phyloP scores from a whole-genome alignment of 2,113 vertebrate genomes.

The Ceuthmochares aereus region DNA sequence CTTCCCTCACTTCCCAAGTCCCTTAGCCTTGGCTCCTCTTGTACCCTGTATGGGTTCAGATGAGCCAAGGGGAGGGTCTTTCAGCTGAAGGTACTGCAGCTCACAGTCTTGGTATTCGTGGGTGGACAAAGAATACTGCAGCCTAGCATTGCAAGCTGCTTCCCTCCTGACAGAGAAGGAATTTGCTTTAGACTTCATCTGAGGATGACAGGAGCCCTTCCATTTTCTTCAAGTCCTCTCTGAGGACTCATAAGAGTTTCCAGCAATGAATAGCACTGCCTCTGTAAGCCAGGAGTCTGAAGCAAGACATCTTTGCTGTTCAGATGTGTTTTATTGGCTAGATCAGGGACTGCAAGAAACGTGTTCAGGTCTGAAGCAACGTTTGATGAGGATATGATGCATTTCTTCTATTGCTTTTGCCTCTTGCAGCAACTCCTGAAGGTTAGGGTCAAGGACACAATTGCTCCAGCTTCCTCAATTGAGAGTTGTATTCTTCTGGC shows the following conservation, averaged over 20 bases:
- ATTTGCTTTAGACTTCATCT: background rate
- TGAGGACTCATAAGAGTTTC: background rate
- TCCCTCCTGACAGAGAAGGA: background rate
- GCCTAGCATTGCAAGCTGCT: background rate
- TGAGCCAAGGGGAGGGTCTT: background rate
- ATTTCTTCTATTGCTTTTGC: background rate
- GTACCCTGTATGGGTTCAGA: background rate
- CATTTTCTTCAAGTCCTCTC: background rate
- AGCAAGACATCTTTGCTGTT: background rate
- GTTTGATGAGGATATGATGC: background rate
- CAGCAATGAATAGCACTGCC: background rate
- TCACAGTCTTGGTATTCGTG: background rate
- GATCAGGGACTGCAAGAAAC: background rate
- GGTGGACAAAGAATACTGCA: background rate
- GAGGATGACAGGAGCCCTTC: background rate
- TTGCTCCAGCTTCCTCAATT: background rate
- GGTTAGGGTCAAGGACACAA: background rate
- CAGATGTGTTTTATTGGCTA: background rate
- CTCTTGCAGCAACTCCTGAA: background rate
- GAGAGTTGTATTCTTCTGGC: conserved; percentile 3
- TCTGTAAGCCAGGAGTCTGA: background rate
- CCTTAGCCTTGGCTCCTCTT: background rate
- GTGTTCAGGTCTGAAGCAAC: background rate
- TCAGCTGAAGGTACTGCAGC: background rate
- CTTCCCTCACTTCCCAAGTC: background rate